Base-by-base conservation (phyloP, 2,113 vertebrate genomes). In the Leptocoma aspasia region DNA sequence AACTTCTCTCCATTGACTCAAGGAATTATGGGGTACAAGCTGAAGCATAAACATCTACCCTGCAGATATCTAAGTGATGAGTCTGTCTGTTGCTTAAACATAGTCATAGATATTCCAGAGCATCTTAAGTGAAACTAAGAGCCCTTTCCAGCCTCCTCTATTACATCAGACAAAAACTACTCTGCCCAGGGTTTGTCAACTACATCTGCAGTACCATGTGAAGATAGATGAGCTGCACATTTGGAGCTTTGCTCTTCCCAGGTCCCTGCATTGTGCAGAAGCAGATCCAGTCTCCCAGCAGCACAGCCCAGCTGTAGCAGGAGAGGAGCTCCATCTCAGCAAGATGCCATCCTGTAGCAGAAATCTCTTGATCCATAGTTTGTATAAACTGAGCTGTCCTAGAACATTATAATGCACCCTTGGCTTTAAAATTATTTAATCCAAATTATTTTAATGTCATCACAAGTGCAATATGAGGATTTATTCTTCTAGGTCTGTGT, bases 401-500 rank as follows among this genome's bases (percentile, higher is more conserved):
- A 53, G 27, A 66, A 73, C 9, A 33, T 83, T 26, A 8, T 59
- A 66, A 41, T 49, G 22, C 23, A 63, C 12, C 13, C 27, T 47
- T 77, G 24, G 47, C 47, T 86, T 90, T 93, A 77, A 86, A 89
- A 93, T 21, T 0, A 66, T 50, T 88, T 77, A 68, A 37, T 93
- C 33, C 56, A 81, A 73, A 28, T 41, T 10, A 42, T 75, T 93
- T 12, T 73, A 63, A 53, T 83, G 72, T 5, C 71, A 66, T 93
- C 85, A n/a, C 26, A 81, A 92, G 24, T 10, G 9, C 35, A 83
- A 18, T 86, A 44, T 5, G 4, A 41, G 53, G 60, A 73, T 94
- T 86, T 59, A 53, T 82, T 88, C 63, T 69, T 94, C 56, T 68
- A 60, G 60, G 23, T 71, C 68, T 92, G 27, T 86, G 72, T 50